phyloP scores from a whole-genome alignment of 2,888 invertebrate species.

The Epistrophe eligans region DNA sequence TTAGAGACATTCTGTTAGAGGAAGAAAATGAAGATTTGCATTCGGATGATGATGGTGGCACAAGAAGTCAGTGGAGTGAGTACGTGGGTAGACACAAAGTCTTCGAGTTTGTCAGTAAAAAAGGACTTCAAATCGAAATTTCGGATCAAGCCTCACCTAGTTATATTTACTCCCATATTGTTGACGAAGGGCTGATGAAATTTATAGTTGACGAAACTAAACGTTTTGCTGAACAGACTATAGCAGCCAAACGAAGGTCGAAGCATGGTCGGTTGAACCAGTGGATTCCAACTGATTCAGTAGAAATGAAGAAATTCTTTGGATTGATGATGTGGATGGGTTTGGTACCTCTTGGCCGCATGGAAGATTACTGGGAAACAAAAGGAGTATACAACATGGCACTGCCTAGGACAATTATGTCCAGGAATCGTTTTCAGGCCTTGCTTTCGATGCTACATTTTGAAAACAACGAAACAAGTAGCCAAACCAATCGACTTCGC shows the following conservation, averaged over 20 bases:
- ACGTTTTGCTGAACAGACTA: conserved; percentile 59
- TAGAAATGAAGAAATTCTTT: conserved; percentile 66
- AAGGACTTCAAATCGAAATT: conserved; percentile 37
- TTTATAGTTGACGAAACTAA: conserved; percentile 35
- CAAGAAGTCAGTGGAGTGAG: too few species aligned
- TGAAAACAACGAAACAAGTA: not conserved
- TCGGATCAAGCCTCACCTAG: not conserved
- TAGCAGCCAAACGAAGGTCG: conserved; percentile 49
- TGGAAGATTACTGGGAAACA: not conserved
- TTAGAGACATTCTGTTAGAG: too few species aligned
- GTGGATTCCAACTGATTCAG: conserved; percentile 75
- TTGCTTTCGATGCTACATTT: not conserved
- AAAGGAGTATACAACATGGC: too few species aligned
- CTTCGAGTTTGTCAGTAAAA: not conserved
- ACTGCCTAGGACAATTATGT: too few species aligned
- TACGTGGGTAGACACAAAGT: too few species aligned
- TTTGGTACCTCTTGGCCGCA: conserved; percentile 64
- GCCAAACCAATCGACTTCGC: too few species aligned
- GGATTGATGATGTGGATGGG: conserved; percentile 69
- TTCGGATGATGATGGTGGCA: too few species aligned
- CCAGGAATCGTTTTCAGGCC: not conserved
- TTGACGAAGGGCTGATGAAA: conserved; percentile 20
- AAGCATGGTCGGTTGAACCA: conserved; percentile 68
- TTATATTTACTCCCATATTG: conserved; percentile 17
- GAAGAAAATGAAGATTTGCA: too few species aligned